A percentile compares a stretch with the other conserved stretches of the same genome.
These are phyloP conservation scores for Drosophila nigricruria DNA, from an alignment of 2,888 invertebrate genomes.

Conservation along the genomic window DNA sequence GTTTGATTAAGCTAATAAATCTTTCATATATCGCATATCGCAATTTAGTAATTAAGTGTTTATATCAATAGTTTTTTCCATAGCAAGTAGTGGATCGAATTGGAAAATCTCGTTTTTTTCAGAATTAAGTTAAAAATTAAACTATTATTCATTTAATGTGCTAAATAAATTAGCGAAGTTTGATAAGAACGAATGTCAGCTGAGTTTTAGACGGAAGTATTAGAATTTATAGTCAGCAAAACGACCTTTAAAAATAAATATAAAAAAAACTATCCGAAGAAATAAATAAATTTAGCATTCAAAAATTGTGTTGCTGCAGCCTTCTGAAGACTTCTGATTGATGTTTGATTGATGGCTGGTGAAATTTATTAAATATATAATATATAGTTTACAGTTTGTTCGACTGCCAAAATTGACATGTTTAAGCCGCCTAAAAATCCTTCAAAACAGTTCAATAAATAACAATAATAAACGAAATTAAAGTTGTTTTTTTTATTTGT, in stretches of 20 bases:
- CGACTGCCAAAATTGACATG: slow-evolving; percentile 29
- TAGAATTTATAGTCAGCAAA: slow-evolving; percentile 2
- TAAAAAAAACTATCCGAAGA: slow-evolving; percentile 3
- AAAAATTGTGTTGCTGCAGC: slow-evolving; percentile 27
- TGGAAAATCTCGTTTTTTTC: slow-evolving; percentile 7
- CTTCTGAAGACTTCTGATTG: slow-evolving; percentile 40
- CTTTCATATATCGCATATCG: not conserved
- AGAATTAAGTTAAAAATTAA: not conserved
- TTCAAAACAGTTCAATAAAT: slow-evolving; percentile 22
- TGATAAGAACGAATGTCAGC: slow-evolving; percentile 31
- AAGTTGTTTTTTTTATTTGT: not conserved
- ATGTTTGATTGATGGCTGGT: slow-evolving; percentile 67
- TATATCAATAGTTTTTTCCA: slow-evolving; percentile 26
- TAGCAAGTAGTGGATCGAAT: slow-evolving; percentile 32
- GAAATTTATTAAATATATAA: slow-evolving; percentile 46
- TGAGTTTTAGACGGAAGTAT: slow-evolving; percentile 50
- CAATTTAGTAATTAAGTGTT: slow-evolving; percentile 18
- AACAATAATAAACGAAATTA: not conserved
- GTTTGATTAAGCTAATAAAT: slow-evolving; percentile 9
- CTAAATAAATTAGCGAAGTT: slow-evolving; percentile 32
- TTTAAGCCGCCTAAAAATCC: slow-evolving; percentile 43
- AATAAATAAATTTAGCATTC: slow-evolving; percentile 18
- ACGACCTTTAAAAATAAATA: slow-evolving; percentile 31
- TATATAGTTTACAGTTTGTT: slow-evolving; percentile 48
- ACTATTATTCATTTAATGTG: slow-evolving; percentile 24